phyloP scores from a whole-genome alignment of 2,113 vertebrate genomes.

The Tragelaphus strepsiceros region DNA sequence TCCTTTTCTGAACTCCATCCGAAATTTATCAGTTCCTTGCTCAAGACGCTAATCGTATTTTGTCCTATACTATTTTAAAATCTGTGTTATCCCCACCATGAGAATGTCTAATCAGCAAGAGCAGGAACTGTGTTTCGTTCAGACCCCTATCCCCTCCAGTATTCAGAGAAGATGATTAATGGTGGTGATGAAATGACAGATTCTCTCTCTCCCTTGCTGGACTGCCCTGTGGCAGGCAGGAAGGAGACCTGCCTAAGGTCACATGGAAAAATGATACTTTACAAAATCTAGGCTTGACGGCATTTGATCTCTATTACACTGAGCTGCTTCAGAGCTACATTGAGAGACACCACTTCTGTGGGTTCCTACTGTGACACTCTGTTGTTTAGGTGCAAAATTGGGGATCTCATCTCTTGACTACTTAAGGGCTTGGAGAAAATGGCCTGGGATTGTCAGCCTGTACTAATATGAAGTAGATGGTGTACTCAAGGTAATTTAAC shows the following conservation, averaged over 20 bases:
- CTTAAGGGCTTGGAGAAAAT: neutral
- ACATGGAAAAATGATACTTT: neutral
- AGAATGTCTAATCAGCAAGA: neutral
- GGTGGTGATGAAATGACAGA: neutral
- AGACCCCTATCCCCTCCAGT: neutral
- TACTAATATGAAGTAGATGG: neutral
- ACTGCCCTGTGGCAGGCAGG: neutral
- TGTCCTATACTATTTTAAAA: neutral
- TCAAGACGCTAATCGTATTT: neutral
- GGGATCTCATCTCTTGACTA: neutral
- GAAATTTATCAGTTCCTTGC: neutral
- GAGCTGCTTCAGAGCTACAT: neutral
- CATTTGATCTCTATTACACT: neutral
- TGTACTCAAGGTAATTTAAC: neutral
- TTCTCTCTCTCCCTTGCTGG: neutral
- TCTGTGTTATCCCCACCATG: neutral
- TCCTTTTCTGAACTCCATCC: neutral
- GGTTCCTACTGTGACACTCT: neutral
- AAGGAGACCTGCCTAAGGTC: neutral
- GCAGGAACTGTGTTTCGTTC: neutral
- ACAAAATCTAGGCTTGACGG: neutral
- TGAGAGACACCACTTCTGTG: neutral
- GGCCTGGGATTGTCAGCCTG: neutral
- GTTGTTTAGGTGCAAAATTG: neutral
- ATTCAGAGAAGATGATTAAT: neutral